Percentiles rank a stretch among this genome's conserved stretches.
Conservation (phyloP, 1,140 invertebrate genomes). For the Sesamia nonagrioides region DNA sequence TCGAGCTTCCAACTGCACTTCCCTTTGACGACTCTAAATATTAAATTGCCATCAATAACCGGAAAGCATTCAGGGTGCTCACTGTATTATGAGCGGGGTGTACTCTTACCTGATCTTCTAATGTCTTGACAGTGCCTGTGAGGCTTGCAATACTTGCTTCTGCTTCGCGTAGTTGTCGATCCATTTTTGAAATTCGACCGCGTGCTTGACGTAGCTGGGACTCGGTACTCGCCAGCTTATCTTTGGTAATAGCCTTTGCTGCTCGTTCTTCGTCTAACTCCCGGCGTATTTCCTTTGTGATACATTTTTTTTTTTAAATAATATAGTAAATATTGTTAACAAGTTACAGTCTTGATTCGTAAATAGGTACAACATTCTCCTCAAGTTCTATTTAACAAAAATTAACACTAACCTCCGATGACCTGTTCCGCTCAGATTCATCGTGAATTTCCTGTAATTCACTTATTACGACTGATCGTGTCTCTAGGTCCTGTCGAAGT, state of each 20-base stretch:
- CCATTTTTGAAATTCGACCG: conserved; percentile 76
- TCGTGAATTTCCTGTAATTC: conserved; percentile 59
- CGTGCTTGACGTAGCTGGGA: conserved; percentile 70
- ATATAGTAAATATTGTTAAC: too few relatives aligned
- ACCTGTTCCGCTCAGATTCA: conserved; percentile 62
- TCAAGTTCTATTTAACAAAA: too few relatives aligned
- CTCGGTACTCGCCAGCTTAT: conserved; percentile 74
- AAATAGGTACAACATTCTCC: too few relatives aligned
- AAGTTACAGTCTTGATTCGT: too few relatives aligned
- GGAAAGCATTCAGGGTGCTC: background rate
- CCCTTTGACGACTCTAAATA: conserved; percentile 76
- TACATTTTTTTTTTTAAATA: background rate
- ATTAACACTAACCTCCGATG: conserved; percentile 62
- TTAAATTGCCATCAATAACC: background rate
- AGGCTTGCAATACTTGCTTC: conserved; percentile 79
- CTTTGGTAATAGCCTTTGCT: conserved; percentile 65
- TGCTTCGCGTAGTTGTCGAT: conserved; percentile 77
- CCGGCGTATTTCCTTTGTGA: conserved; percentile 10
- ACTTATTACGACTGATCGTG: conserved; percentile 51
- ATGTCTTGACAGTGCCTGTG: conserved; percentile 77
- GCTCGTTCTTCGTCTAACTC: conserved; percentile 76
- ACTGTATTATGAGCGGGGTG: background rate
- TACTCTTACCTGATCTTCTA: conserved; percentile 76
- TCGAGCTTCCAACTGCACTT: conserved; percentile 77
- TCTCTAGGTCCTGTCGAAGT: conserved; percentile 71